These are phyloP conservation scores for Tupaia tana DNA, from an alignment of 2,113 vertebrate species.

Conservation along the genomic window DNA sequence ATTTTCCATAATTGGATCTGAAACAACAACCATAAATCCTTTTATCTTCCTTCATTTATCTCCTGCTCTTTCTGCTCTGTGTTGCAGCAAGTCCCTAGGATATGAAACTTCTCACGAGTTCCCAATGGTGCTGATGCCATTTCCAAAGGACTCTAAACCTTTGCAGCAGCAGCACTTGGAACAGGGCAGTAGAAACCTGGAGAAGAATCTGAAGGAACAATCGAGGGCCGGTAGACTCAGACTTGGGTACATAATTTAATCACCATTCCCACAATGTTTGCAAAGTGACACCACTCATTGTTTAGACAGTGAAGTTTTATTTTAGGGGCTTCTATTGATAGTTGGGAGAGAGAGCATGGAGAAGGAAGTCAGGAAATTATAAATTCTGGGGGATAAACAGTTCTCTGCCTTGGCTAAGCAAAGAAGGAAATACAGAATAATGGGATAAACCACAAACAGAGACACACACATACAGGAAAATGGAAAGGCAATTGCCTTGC, in stretches of 20 bases:
- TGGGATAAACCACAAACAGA: conserved; percentile 31
- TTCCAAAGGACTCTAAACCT: neutral
- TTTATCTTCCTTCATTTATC: neutral
- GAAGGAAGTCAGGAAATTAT: neutral
- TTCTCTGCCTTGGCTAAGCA: neutral
- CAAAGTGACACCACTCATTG: neutral
- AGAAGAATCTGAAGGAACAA: neutral
- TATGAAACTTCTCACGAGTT: neutral
- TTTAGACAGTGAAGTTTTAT: neutral
- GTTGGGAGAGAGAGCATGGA: neutral
- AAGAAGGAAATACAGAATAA: conserved; percentile 1
- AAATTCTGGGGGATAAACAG: neutral
- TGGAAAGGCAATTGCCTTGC: neutral
- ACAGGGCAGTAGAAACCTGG: neutral
- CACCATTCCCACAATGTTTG: too few relatives aligned
- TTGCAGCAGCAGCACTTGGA: neutral
- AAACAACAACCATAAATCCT: neutral
- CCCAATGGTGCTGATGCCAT: neutral
- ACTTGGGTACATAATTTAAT: neutral
- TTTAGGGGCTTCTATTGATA: neutral
- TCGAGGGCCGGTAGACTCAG: neutral
- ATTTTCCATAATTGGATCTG: neutral
- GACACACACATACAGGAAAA: neutral
- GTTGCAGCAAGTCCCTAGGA: neutral
- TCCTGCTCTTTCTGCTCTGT: neutral